phyloP scores from a whole-genome alignment of 2,113 vertebrate species.

The Peromyscus maniculatus region DNA sequence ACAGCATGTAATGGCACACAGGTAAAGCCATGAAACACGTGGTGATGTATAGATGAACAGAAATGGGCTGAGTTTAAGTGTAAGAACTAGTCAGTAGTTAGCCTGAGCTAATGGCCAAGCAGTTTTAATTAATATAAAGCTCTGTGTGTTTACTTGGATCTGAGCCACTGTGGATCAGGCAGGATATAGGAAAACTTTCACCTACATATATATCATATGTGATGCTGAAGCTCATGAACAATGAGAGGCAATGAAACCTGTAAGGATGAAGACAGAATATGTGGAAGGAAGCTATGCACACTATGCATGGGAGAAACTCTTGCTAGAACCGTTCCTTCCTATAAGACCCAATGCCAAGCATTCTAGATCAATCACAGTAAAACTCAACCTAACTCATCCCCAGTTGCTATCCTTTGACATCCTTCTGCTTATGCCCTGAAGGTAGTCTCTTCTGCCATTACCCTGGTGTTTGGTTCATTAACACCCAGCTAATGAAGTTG shows the following conservation, averaged over 20 bases:
- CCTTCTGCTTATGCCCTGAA: background rate
- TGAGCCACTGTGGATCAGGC: no score
- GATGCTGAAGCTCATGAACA: background rate
- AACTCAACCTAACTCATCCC: background rate
- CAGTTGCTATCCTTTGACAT: background rate
- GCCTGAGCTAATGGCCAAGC: no score
- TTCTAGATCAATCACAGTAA: slow-evolving; percentile 66
- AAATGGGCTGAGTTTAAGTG: no score
- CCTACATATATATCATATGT: background rate
- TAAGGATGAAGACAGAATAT: background rate
- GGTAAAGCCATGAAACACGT: no score
- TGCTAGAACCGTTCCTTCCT: slow-evolving; percentile 14
- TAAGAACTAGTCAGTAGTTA: no score
- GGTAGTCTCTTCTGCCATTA: background rate
- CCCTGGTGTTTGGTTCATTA: background rate
- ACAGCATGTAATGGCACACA: no score
- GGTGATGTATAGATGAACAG: no score
- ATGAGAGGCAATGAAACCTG: background rate
- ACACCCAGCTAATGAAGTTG: background rate
- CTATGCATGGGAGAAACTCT: background rate
- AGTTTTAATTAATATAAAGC: no score
- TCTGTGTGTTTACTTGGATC: no score
- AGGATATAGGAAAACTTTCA: no score
- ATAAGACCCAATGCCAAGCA: background rate
- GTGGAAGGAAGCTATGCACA: background rate